Evolutionary conservation across 1,140 invertebrate genomes (phyloP).

Genomic region (Sinella curviseta): DNA sequence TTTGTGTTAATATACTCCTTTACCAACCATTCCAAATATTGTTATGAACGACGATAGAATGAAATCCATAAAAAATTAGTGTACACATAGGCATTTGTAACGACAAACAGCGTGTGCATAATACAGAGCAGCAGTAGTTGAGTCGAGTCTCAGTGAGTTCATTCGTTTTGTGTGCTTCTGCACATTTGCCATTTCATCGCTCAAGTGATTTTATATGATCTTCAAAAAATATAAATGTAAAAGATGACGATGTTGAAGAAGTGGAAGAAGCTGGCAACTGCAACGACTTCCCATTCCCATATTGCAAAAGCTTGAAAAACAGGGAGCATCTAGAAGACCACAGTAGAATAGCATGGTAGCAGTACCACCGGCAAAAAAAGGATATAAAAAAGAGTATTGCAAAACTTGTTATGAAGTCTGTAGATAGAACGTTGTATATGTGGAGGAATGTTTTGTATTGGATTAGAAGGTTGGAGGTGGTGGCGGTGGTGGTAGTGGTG

Average conservation of each 20-base stretch:
- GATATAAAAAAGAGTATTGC: background rate
- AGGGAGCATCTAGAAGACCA: background rate
- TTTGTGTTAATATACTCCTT: too few species aligned
- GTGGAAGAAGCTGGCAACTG: background rate
- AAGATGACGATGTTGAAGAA: background rate
- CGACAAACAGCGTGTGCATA: too few species aligned
- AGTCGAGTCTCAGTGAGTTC: background rate
- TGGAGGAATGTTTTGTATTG: background rate
- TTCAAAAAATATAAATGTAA: background rate
- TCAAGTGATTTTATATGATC: background rate
- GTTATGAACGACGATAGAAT: too few species aligned
- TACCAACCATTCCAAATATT: too few species aligned
- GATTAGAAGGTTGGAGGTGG: background rate
- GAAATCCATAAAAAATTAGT: too few species aligned
- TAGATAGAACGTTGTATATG: background rate
- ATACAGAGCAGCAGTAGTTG: background rate
- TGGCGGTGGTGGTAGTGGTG: background rate
- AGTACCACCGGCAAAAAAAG: background rate
- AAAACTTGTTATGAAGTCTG: background rate
- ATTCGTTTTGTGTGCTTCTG: background rate
- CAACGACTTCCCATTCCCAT: background rate
- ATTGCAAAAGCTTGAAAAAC: background rate
- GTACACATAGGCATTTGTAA: too few species aligned
- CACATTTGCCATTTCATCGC: background rate
- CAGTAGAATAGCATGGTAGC: background rate